Evolutionary conservation across 1,140 invertebrate species (phyloP), one percentile per base, ranked within the genome.

Genomic region (Cephus cinctus): DNA sequence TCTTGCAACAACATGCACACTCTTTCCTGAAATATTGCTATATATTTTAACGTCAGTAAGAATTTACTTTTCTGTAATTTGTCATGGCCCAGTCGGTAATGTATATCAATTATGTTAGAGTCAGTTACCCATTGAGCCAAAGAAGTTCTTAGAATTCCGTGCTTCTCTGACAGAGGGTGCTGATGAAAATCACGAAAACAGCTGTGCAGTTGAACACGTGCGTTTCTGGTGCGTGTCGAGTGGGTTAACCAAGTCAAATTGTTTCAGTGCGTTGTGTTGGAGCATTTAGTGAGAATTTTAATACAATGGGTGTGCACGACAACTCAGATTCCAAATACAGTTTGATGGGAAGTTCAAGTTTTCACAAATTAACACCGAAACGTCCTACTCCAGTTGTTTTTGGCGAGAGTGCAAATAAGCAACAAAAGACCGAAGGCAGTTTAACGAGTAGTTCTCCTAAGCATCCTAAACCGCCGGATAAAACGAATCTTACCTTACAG

Each of bases 301-400:
- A 27, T n/a, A 27, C n/a, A 23, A 74, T 74, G 71, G 70, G 70
- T 5, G 70, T 74, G 12, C 67, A 74, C 56, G 70, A 74, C 35
- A 63, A 69, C 25, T 50, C 54, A 4, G 69, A 71, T 43, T 67
- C 70, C 0, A 73, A 74, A 20, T 71, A 71, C 43, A 66, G 51
- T 12, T 30, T 58, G 3, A 65, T 69, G 55, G 59, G 62, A 2
- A 59, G 40, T 21, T 61, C 65, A 14, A 59, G 54, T 48, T 70
- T 72, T 40, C 60, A 63, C 0, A 70, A 69, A 50, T 30, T 71
- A 2, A 43, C 56, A 12, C 50, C 59, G 5, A 74, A 74, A 53
- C 55, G 69, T 5, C 54, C 69, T 9, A 65, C 39, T 20, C 50
- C 57, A 3, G 51, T 69, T 3, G 47, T 69, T n/a, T 61, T 63